phyloP scores from a whole-genome alignment of 2,113 vertebrate species.

The Phalacrocorax pelagicus region DNA sequence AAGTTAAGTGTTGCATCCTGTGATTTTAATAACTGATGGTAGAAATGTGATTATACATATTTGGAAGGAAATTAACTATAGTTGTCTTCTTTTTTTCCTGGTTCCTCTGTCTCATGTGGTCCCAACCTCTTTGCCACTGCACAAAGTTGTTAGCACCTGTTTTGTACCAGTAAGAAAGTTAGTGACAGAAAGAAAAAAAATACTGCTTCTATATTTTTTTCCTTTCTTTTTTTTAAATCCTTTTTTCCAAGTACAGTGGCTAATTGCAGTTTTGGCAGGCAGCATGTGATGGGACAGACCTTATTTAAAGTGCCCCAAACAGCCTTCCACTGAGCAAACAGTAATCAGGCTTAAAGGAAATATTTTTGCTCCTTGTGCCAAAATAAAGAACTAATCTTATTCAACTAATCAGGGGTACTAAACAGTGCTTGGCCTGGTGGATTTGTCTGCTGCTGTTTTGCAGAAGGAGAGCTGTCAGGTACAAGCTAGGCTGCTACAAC shows the following conservation, averaged over 20 bases:
- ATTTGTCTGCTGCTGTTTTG: not conserved
- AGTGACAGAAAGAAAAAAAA: not conserved
- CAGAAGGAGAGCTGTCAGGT: not conserved
- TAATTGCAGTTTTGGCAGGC: slow-evolving; percentile 35
- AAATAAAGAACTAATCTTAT: not conserved
- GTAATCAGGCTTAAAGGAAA: not conserved
- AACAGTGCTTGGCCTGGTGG: not conserved
- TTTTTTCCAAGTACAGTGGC: not conserved
- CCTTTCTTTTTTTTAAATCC: accelerated
- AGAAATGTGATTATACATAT: not conserved
- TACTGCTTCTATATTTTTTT: not conserved
- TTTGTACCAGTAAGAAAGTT: slow-evolving; percentile 38
- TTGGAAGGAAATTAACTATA: not conserved
- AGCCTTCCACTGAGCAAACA: slow-evolving; percentile 55
- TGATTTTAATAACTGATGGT: not conserved
- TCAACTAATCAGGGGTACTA: not conserved
- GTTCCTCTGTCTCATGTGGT: not conserved
- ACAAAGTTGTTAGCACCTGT: slow-evolving; percentile 1
- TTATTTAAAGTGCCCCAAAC: slow-evolving; percentile 29
- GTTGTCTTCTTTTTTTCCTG: not conserved
- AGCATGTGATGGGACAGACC: not conserved
- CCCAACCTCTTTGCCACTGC: not conserved
- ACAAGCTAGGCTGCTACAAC: not conserved
- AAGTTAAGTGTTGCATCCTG: not conserved
- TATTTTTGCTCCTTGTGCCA: slow-evolving; percentile 4